These are phyloP conservation scores for Megaptera novaeangliae DNA, from an alignment of 2,113 vertebrate species.

Conservation along the genomic window DNA sequence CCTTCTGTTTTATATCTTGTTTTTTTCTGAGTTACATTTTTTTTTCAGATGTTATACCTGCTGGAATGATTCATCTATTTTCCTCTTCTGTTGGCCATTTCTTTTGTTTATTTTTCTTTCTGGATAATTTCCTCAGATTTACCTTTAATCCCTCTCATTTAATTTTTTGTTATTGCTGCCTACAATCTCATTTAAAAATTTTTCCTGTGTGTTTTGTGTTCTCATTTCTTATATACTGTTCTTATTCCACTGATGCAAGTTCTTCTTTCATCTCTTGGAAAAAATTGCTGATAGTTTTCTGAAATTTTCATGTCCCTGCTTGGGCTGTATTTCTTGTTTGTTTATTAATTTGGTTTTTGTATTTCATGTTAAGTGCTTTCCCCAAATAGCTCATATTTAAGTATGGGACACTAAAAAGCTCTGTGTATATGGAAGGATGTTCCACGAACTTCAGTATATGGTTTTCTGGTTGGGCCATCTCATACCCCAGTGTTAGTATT, in stretches of 20 bases:
- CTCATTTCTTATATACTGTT: neutral
- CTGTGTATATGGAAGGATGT: neutral
- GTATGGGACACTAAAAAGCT: neutral
- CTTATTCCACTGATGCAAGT: neutral
- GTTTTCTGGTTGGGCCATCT: neutral
- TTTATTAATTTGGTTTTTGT: neutral
- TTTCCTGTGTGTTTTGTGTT: neutral
- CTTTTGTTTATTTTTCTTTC: neutral
- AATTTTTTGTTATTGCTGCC: neutral
- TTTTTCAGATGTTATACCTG: neutral
- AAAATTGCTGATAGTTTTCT: neutral
- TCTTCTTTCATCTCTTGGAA: neutral
- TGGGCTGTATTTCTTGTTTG: neutral
- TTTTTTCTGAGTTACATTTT: neutral
- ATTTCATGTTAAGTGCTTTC: neutral
- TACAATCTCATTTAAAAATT: neutral
- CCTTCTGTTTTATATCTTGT: neutral
- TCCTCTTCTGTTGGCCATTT: neutral
- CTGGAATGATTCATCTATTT: neutral
- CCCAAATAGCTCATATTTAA: neutral
- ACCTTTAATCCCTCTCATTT: neutral
- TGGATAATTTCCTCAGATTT: neutral
- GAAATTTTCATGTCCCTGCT: neutral
- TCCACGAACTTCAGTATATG: neutral
- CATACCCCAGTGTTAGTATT: neutral